A percentile compares a stretch with the other conserved stretches of the same genome.
phyloP scores from a whole-genome alignment of 2,888 invertebrate species.

The Nipponacmea schrenckii region DNA sequence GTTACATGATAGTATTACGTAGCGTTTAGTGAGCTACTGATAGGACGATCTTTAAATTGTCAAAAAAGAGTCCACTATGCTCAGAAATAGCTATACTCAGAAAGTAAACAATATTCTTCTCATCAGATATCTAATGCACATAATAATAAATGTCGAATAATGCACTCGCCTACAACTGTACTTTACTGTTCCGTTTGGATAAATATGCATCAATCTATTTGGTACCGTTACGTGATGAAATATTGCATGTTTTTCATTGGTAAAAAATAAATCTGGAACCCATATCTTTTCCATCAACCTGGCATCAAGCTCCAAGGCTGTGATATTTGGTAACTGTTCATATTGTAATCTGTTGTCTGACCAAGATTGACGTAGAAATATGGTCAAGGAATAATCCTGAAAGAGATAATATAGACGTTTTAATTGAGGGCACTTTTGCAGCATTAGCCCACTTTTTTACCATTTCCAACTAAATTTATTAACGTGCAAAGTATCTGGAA shows the following conservation, averaged over 20 bases:
- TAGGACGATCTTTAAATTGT: too few relatives aligned
- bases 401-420: not conserved
- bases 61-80: too few relatives aligned
- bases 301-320: conserved; percentile 49
- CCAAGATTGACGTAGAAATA: conserved; percentile 52
- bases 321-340: conserved; percentile 31
- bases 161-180: conserved; percentile 48
- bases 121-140: too few relatives aligned
- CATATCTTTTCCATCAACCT: conserved; percentile 49
- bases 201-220: conserved; percentile 55
- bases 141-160: too few relatives aligned
- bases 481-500: too few relatives aligned
- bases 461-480: too few relatives aligned
- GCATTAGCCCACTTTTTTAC: too few relatives aligned
- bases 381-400: conserved; percentile 49
- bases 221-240: conserved; percentile 56
- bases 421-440: too few relatives aligned
- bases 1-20: too few relatives aligned
- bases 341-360: conserved; percentile 43
- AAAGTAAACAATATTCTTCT: too few relatives aligned
- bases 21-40: too few relatives aligned
- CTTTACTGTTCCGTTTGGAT: conserved; percentile 46
- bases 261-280: conserved; percentile 57
- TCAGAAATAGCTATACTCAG: too few relatives aligned
- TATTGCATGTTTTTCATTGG: conserved; percentile 53